Base-by-base conservation (phyloP, 2,797 vertebrate species). In the Lateolabrax maculatus region DNA sequence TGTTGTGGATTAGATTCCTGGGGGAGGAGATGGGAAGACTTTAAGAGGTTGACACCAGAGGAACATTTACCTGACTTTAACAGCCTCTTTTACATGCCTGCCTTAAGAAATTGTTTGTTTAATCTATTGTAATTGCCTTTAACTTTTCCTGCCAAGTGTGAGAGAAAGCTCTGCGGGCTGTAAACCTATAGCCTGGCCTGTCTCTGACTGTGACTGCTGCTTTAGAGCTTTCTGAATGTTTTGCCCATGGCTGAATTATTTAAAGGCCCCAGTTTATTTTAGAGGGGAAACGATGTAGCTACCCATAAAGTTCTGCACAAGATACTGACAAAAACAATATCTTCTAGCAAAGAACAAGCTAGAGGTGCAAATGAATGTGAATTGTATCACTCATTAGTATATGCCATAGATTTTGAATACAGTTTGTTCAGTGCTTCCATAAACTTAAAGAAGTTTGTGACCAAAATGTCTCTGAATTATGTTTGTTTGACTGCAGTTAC, bases 1-100 rank as follows among this genome's bases (percentile, higher is more conserved):
- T 92, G 91, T 81, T 89, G 49, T 67, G 53, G 71, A 87, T 90
- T 89, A 94, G 62, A 75, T 74, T 83, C 71, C 21, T 53, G 44
- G 21, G n/a, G 75, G 65, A 83, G 72, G 62, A 63, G 68, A 79
- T 65, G 62, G 71, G 83, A 77, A 82, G 71, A 48, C 71, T 78
- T 79, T 71, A 77, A 83, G 81, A 84, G 61, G 71, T 69, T 82
- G 81, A 93, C 88, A 89, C 84, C 79, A 79, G 71, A 83, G 67
- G 75, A 82, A 68, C 74, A 82, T 83, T 89, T 88, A 90, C 86
- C 76, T 88, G 85, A 80, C 73, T 88, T 85, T 88, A 90, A 87
- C 79, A 77, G 77, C 75, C 82, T 79, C 57, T 83, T 91, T 87
- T 84, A 84, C 77, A 85, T 61, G 63, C 63, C 58, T 79, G 81